Conservation (phyloP, 64 coral and sea anemone genomes). For the Anthopleura sola region DNA sequence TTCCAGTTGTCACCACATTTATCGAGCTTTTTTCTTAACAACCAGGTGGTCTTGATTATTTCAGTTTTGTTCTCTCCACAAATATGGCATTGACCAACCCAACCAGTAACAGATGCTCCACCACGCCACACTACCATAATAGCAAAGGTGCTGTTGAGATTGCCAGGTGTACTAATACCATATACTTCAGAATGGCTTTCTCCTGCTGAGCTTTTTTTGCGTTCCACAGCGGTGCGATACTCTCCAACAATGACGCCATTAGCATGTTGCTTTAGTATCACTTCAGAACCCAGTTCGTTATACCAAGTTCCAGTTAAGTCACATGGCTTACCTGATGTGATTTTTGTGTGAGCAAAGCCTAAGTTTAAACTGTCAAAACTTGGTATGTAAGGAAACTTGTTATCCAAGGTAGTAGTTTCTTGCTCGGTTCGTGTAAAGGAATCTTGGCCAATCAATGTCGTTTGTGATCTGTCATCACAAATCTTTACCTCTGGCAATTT, state of each 20-base stretch:
- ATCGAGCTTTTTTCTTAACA: slow-evolving; percentile 60
- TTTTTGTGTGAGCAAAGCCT: background rate
- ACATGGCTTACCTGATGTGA: slow-evolving; percentile 26
- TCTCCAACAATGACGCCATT: slow-evolving; percentile 62
- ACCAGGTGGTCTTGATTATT: slow-evolving; percentile 70
- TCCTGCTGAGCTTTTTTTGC: slow-evolving; percentile 72
- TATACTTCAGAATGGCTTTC: slow-evolving; percentile 65
- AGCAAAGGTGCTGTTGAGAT: slow-evolving; percentile 74
- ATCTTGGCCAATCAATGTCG: slow-evolving; percentile 62
- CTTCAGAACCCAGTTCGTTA: slow-evolving; percentile 79
- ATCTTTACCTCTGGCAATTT: slow-evolving; percentile 60
- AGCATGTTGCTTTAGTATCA: slow-evolving; percentile 55
- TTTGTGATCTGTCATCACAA: slow-evolving; percentile 85
- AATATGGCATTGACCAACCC: slow-evolving; percentile 91
- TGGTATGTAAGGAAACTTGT: background rate
- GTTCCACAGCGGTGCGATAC: slow-evolving; percentile 92
- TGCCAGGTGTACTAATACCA: slow-evolving; percentile 52
- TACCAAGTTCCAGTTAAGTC: slow-evolving; percentile 74
- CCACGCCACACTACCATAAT: slow-evolving; percentile 82
- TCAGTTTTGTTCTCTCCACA: slow-evolving; percentile 87
- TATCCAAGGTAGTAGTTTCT: slow-evolving; percentile 50
- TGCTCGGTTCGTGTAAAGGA: slow-evolving; percentile 82
- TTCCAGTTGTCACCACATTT: slow-evolving; percentile 70
- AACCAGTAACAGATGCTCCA: slow-evolving; percentile 83
- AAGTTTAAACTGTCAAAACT: slow-evolving; percentile 62